phyloP scores from a whole-genome alignment of 2,888 invertebrate genomes.

The Sylvicola cinctus region DNA sequence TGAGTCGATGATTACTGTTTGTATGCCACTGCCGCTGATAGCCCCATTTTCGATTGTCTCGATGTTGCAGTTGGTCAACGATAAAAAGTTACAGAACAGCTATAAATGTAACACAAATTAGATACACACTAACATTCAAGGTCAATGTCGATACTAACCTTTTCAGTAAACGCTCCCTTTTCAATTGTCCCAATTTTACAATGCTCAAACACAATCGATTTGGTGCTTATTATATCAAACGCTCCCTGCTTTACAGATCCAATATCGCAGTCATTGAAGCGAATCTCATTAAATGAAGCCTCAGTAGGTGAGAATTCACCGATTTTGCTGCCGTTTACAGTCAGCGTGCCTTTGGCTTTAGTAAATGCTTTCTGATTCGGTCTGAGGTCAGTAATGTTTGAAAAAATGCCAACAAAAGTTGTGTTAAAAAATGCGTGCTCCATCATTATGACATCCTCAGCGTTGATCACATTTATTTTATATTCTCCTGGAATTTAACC shows the following conservation, averaged over 20 bases:
- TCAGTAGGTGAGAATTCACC: conserved; percentile 17
- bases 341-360: conserved; percentile 17
- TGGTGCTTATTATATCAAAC: conserved; percentile 21
- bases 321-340: conserved; percentile 16
- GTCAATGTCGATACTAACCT: conserved; percentile 10
- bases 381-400: conserved; percentile 14
- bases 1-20: conserved; percentile 1
- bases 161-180: conserved; percentile 18
- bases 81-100: conserved; percentile 17
- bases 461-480: conserved; percentile 17
- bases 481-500: conserved; percentile 15
- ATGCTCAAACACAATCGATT: conserved; percentile 17
- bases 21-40: conserved; percentile 21
- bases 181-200: conserved; percentile 19
- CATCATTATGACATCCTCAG: conserved; percentile 14
- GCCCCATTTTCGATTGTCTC: conserved; percentile 21
- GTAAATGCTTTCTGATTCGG: conserved; percentile 19
- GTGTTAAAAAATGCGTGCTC: conserved; percentile 18
- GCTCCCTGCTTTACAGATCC: conserved; percentile 15
- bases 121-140: neutral
- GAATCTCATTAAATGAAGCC: conserved; percentile 18
- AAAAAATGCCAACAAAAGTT: conserved; percentile 16
- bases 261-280: conserved; percentile 17
- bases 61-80: conserved; percentile 18
- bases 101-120: conserved; percentile 7